Conservation (phyloP, 2,888 invertebrate species). For the Clepsis dumicolana region DNA sequence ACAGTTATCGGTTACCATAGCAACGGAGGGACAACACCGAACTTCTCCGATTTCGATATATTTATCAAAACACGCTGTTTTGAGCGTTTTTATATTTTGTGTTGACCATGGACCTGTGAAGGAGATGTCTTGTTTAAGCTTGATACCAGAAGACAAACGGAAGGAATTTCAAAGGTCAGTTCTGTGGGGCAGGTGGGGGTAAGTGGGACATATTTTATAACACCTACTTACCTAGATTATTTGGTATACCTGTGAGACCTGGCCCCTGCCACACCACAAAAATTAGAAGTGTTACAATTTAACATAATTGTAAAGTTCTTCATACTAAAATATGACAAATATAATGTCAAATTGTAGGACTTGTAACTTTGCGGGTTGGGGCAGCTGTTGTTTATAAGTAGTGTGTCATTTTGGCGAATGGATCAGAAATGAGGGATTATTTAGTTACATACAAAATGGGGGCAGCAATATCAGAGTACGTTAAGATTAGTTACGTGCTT, state of each 20-base stretch:
- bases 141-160: conserved; percentile 80
- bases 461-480: too few relatives aligned
- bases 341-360: too few relatives aligned
- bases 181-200: neutral
- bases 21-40: conserved; percentile 66
- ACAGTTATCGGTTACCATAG: conserved; percentile 66
- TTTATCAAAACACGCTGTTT: conserved; percentile 55
- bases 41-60: conserved; percentile 48
- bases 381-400: too few relatives aligned
- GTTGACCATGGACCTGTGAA: conserved; percentile 63
- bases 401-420: too few relatives aligned
- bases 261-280: too few relatives aligned
- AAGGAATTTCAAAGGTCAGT: conserved; percentile 68
- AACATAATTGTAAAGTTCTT: too few relatives aligned
- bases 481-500: too few relatives aligned
- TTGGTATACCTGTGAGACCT: neutral
- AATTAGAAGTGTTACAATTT: too few relatives aligned
- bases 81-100: conserved; percentile 55
- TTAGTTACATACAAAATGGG: too few relatives aligned
- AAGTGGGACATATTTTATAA: neutral
- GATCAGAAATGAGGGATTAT: too few relatives aligned
- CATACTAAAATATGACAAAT: too few relatives aligned
- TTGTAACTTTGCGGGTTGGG: too few relatives aligned
- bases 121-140: conserved; percentile 82
- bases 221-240: neutral